phyloP scores from a whole-genome alignment of 2,888 invertebrate genomes.

The Formica aserva region DNA sequence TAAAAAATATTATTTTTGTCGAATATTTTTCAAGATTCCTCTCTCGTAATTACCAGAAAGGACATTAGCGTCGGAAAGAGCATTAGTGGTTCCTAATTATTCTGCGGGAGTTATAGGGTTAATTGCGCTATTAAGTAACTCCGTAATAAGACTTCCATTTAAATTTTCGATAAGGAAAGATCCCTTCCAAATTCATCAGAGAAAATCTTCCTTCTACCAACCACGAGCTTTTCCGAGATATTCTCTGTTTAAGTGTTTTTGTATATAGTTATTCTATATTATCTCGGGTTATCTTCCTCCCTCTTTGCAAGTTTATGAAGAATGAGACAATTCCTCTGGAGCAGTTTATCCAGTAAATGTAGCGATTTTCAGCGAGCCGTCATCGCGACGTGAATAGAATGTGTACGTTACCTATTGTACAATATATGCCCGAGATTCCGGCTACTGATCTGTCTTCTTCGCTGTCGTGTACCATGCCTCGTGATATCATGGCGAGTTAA shows the following conservation, averaged over 20 bases:
- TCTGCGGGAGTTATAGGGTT: constrained; percentile 14
- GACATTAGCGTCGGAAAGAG: neutral
- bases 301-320: constrained; percentile 17
- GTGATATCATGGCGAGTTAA: constrained; percentile 33
- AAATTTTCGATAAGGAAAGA: constrained; percentile 28
- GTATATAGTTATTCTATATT: neutral
- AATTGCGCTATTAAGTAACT: constrained; percentile 32
- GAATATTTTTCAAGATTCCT: neutral
- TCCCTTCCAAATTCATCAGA: constrained; percentile 20
- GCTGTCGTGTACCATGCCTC: constrained; percentile 23
- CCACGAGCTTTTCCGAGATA: neutral
- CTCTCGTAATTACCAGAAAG: neutral
- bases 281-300: neutral
- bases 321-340: neutral
- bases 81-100: constrained; percentile 43
- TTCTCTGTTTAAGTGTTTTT: neutral
- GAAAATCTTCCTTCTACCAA: neutral
- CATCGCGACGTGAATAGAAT: constrained; percentile 45
- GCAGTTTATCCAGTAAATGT: constrained; percentile 38
- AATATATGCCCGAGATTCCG: constrained; percentile 25
- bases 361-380: constrained; percentile 32
- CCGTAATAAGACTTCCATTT: constrained; percentile 13
- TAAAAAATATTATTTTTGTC: neutral
- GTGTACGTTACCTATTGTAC: neutral
- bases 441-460: constrained; percentile 43